phyloP scores from a whole-genome alignment of 2,888 invertebrate genomes.

The Epicampocera succincta region DNA sequence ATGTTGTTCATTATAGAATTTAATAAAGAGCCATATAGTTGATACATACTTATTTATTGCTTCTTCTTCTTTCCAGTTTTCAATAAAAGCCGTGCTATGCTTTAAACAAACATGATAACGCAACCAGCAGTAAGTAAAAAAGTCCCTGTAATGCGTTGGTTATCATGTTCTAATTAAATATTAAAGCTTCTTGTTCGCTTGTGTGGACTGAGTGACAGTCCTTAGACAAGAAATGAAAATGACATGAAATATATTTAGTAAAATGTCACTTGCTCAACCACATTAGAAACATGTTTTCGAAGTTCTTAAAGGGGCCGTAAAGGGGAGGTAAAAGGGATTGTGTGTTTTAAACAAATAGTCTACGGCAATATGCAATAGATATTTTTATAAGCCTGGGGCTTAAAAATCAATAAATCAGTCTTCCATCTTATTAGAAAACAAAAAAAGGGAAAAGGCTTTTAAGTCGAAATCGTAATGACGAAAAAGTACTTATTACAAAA shows the following conservation, averaged over 20 bases:
- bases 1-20: conserved; percentile 39
- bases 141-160: conserved; percentile 33
- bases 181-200: conserved; percentile 49
- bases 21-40: conserved; percentile 16
- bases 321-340: conserved; percentile 1
- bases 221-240: conserved; percentile 50
- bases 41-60: background rate
- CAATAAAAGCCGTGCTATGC: conserved; percentile 45
- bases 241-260: conserved; percentile 60
- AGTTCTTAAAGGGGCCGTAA: background rate
- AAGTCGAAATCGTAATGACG: conserved; percentile 1
- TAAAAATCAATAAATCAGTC: conserved; percentile 59
- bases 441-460: background rate
- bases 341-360: background rate
- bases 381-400: conserved; percentile 36
- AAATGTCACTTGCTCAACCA: conserved; percentile 46
- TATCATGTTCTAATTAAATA: conserved; percentile 23
- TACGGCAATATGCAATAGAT: conserved; percentile 29
- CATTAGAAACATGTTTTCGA: conserved; percentile 16
- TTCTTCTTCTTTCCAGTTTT: background rate
- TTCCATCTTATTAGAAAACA: conserved; percentile 11
- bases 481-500: no score
- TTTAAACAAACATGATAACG: conserved; percentile 48
- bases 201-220: conserved; percentile 48
- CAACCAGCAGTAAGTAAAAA: conserved; percentile 32